These are phyloP conservation scores for Xylota segnis DNA, from an alignment of 2,888 invertebrate genomes.

Conservation along the genomic window DNA sequence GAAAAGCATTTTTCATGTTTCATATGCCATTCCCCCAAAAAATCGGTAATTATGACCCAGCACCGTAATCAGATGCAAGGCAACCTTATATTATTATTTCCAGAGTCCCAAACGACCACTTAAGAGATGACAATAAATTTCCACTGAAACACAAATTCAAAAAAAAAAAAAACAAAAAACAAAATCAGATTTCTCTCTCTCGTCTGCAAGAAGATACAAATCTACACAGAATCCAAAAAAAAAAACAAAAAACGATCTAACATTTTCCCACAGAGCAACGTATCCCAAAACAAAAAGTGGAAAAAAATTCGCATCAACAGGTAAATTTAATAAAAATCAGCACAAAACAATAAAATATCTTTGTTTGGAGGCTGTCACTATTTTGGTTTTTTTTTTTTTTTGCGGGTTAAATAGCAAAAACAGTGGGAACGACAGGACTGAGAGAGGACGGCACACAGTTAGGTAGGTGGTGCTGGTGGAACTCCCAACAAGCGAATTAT, in stretches of 20 bases:
- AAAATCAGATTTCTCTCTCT: conserved; percentile 39
- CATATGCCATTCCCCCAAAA: conserved; percentile 23
- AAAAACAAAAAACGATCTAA: conserved; percentile 25
- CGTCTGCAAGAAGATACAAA: conserved; percentile 55
- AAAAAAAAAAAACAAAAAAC: conserved; percentile 9
- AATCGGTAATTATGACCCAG: conserved; percentile 56
- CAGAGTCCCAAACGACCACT: conserved; percentile 51
- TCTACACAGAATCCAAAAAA: conserved; percentile 40
- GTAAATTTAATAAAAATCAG: conserved; percentile 65
- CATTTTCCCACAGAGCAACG: conserved; percentile 63
- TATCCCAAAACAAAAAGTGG: conserved; percentile 48
- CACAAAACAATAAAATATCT: conserved; percentile 72
- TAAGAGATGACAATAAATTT: conserved; percentile 73
- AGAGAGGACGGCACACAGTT: conserved; percentile 16
- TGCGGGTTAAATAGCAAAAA: conserved; percentile 49
- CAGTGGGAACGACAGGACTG: not conserved
- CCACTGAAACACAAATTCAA: not conserved
- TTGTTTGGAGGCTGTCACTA: conserved; percentile 66
- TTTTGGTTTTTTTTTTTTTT: conserved; percentile 29
- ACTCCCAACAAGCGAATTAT: conserved; percentile 75
- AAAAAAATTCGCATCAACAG: conserved; percentile 60
- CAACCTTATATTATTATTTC: conserved; percentile 22
- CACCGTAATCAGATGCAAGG: conserved; percentile 61
- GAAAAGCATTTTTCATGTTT: conserved; percentile 68
- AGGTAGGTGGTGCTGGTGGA: conserved; percentile 56